phyloP scores from a whole-genome alignment of 2,888 invertebrate species.

The Apeira syringaria region DNA sequence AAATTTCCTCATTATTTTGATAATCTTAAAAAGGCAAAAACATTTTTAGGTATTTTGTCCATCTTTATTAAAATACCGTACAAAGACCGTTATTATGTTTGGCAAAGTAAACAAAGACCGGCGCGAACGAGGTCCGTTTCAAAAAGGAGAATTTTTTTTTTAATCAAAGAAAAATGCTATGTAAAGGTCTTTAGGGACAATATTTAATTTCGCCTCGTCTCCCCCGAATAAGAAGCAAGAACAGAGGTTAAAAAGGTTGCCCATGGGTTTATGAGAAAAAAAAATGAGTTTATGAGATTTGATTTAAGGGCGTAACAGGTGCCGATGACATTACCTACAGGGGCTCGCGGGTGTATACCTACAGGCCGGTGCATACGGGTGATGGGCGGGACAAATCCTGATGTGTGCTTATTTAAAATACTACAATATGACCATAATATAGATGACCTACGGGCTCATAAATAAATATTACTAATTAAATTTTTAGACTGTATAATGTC shows the following conservation, averaged over 20 bases:
- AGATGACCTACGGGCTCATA: too few species aligned
- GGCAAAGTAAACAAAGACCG: slow-evolving; percentile 20
- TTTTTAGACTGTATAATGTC: too few species aligned
- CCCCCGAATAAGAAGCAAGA: slow-evolving; percentile 3
- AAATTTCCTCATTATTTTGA: slow-evolving; percentile 7
- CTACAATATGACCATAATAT: too few species aligned
- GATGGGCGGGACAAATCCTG: too few species aligned
- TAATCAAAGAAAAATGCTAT: slow-evolving; percentile 22
- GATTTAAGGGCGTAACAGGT: too few species aligned
- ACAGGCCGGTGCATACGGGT: too few species aligned
- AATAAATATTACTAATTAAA: too few species aligned
- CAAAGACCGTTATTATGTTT: slow-evolving; percentile 18
- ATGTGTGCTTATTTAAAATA: too few species aligned
- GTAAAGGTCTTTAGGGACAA: slow-evolving; percentile 14
- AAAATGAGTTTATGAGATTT: too few species aligned
- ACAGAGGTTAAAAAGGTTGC: slow-evolving; percentile 11
- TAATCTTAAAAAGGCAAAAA: slow-evolving; percentile 7
- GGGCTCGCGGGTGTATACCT: too few species aligned
- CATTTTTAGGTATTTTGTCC: slow-evolving; percentile 10
- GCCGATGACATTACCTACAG: too few species aligned
- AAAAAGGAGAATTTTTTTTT: slow-evolving; percentile 20
- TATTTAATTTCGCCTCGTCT: slow-evolving; percentile 11
- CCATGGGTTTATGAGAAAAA: slow-evolving; percentile 6
- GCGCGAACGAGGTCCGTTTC: slow-evolving; percentile 17
- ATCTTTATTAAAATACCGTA: slow-evolving; percentile 5